Base-by-base conservation (phyloP, 2,888 invertebrate genomes). In the Volucella bombylans region DNA sequence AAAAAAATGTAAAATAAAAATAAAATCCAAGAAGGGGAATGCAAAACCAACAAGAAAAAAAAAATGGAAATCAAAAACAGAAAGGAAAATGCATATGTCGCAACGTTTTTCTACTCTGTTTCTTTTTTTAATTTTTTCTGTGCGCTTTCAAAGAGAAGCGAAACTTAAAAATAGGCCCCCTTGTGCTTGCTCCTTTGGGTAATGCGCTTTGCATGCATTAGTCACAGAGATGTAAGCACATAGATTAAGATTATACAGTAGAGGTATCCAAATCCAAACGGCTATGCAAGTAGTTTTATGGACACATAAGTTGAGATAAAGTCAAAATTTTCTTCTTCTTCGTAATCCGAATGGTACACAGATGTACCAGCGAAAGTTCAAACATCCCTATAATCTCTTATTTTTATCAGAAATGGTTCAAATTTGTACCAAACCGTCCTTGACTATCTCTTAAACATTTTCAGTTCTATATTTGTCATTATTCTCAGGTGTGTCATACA, bases 121-220 rank as follows among this genome's bases (percentile, higher is more conserved):
- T 59, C 14, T 41, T 47, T 54, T 61, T 52, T 62, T 45, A 23
- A 15, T 6, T 38, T 65, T 14, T 50, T 65, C 9, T 47, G 18
- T n/a, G 47, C 23, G 15, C n/a, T 78, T 57, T 68, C 47, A 76
- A 62, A 67, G 67, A 67, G 61, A 67, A 71, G 54, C 41, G 4
- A 57, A 74, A 83, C 83, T 80, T 83, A 80, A 83, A 83, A 83
- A 83, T 83, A 83, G 83, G 83, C 74, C 80, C 83, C 67, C 74
- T 59, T 71, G 59, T 39, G 57, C 80, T 74, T 59, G 65, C 69
- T 80, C 47, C 79, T 54, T 65, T 65, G 83, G 65, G 76, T 83
- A 83, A 83, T 83, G 83, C 83, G 80, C 83, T 83, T 80, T 79
- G 80, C 59, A 73, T 62, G 69, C 80, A 71, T 57, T 4, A 23